Evolutionary conservation across 2,888 invertebrate genomes (phyloP), one percentile per base, ranked within the genome.

Genomic region (Athalia circularis): DNA sequence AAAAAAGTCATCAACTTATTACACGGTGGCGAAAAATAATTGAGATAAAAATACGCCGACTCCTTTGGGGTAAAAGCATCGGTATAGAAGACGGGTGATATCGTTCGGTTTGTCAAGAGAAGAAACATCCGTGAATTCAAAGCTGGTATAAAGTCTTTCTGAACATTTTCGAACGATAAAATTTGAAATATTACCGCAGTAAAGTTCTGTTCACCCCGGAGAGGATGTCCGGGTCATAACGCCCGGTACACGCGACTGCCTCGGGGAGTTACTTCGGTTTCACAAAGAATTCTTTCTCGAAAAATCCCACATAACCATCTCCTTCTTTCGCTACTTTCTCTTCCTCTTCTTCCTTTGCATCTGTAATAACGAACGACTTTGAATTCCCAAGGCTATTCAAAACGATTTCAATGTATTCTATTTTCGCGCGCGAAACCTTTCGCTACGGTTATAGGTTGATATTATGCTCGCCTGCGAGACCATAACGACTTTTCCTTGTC

Each of bases 191-290:
- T 86, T 88, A 83, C 81, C 77, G 82, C 82, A 81, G 80, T 79
- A 80, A 80, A 80, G 82, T 86, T 84, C 82, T 81, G 70, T 80
- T 80, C 81, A 78, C 81, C 82, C 80, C 83, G 81, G 84, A 74
- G 78, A 87, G 89, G 88, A 89, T 88, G 87, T 88, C 84, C 87
- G 88, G 88, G 83, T 85, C 89, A 88, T 89, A 90, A 90, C 87
- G 85, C 75, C 50, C 83, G 68, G 77, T 81, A 83, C 83, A 83
- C 82, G 80, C 84, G 79, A 81, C 83, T 83, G 83, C 84, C 79
- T 80, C 81, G 77, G 67, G 78, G 82, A 86, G 84, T 85, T 85
- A 86, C 82, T 82, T 77, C 72, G 77, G 65, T 50, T 64, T 79
- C 65, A 79, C 29, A 79, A 79, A 76, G 79, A 79, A 79, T 79